Evolutionary conservation across 2,888 invertebrate species (phyloP).

Genomic region (Cepaea hortensis): DNA sequence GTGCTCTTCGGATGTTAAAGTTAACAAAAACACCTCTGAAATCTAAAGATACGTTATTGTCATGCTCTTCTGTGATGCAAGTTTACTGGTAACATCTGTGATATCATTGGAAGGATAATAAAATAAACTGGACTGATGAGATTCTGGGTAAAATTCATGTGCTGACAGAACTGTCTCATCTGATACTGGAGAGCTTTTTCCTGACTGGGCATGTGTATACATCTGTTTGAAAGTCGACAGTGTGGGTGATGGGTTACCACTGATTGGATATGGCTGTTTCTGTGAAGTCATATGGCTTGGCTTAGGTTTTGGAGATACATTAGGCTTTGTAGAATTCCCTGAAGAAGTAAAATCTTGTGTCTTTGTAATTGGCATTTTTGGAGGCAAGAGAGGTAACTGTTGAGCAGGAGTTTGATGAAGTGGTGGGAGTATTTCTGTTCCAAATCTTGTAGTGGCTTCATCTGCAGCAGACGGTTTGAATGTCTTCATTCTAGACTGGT

Average conservation of each 20-base stretch:
- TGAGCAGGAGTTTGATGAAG: not conserved
- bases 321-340: not conserved
- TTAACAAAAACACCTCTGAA: too few relatives aligned
- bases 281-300: not conserved
- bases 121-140: conserved; percentile 19
- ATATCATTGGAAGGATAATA: conserved; percentile 28
- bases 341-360: not conserved
- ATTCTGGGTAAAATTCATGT: conserved; percentile 34
- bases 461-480: not conserved
- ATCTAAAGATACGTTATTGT: conserved; percentile 58
- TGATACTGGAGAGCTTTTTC: not conserved
- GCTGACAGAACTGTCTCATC: conserved; percentile 35
- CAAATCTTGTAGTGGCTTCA: not conserved
- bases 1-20: too few relatives aligned
- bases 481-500: not conserved
- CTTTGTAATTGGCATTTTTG: not conserved
- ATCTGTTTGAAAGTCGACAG: not conserved
- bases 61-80: conserved; percentile 55
- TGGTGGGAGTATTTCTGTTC: not conserved
- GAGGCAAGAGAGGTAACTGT: not conserved
- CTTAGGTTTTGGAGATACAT: not conserved
- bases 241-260: not conserved
- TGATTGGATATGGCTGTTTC: not conserved
- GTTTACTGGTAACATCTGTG: conserved; percentile 51
- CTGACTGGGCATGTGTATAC: not conserved